Evolutionary conservation across 1,140 invertebrate species (phyloP).

Genomic region (Euglossa dilemma): DNA sequence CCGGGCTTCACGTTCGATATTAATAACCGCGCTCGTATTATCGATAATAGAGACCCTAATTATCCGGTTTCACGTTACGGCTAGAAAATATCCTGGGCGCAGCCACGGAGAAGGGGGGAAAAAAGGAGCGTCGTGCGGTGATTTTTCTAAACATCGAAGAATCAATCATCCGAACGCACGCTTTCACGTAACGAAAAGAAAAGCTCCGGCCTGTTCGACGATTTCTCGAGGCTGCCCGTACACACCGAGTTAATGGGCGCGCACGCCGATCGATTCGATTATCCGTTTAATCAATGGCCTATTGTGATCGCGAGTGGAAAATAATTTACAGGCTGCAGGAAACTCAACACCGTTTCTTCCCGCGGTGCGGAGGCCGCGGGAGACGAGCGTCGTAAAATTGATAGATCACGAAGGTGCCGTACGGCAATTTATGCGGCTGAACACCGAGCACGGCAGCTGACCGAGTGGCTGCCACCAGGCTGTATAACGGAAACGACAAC

Average conservation of each 20-base stretch:
- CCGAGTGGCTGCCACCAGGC: conserved; percentile 28
- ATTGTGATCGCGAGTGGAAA: conserved; percentile 26
- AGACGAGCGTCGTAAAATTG: conserved; percentile 28
- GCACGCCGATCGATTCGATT: conserved; percentile 3
- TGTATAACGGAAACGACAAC: conserved; percentile 49
- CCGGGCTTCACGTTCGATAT: background rate
- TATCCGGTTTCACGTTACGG: no score
- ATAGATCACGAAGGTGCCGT: conserved; percentile 45
- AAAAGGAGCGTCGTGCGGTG: no score
- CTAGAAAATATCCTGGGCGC: background rate
- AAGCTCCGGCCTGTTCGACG: background rate
- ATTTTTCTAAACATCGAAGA: background rate
- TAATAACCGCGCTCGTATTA: no score
- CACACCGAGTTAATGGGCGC: background rate
- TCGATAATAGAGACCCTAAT: no score
- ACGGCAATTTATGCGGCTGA: conserved; percentile 31
- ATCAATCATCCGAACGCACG: background rate
- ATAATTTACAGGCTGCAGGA: conserved; percentile 21
- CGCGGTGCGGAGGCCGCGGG: background rate
- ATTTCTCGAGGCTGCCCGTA: background rate
- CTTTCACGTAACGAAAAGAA: background rate
- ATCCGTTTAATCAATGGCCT: conserved; percentile 31
- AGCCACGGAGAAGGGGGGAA: background rate
- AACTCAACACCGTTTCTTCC: conserved; percentile 36
- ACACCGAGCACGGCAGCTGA: conserved; percentile 32